Evolutionary conservation across 1,140 invertebrate species (phyloP).

Genomic region (Augochlora pura): DNA sequence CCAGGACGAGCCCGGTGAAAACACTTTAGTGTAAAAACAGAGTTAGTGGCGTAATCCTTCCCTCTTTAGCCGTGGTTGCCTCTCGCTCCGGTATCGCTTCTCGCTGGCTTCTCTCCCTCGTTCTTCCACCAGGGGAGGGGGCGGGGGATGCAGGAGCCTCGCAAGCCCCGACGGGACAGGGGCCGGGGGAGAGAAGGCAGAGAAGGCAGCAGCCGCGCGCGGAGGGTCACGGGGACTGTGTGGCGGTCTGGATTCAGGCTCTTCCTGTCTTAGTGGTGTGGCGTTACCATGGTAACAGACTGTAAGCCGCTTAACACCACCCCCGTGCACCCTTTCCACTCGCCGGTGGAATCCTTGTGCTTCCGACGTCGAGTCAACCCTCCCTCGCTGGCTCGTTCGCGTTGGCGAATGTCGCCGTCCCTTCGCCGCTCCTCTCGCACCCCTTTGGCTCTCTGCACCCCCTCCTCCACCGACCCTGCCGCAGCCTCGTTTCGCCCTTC

Average conservation of each 20-base stretch:
- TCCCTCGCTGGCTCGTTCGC: slow-evolving; percentile 29
- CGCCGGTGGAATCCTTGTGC: slow-evolving; percentile 54
- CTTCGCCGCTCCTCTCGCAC: not conserved
- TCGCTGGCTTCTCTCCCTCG: slow-evolving; percentile 32
- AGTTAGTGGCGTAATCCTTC: slow-evolving; percentile 68
- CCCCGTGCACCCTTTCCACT: slow-evolving; percentile 49
- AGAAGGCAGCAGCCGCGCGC: not conserved
- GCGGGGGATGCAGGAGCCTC: slow-evolving; percentile 33
- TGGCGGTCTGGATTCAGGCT: slow-evolving; percentile 59
- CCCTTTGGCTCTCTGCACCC: not conserved
- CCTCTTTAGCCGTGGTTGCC: slow-evolving; percentile 27
- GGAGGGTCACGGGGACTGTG: slow-evolving; percentile 56
- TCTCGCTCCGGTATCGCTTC: not conserved
- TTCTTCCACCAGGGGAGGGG: slow-evolving; percentile 35
- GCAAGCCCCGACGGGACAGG: not conserved
- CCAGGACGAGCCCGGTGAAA: slow-evolving; percentile 41
- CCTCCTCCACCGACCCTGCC: no score
- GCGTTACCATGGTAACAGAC: slow-evolving; percentile 76
- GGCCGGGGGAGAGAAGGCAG: not conserved
- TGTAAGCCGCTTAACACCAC: slow-evolving; percentile 76
- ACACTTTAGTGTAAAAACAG: slow-evolving; percentile 67
- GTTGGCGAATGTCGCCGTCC: slow-evolving; percentile 51
- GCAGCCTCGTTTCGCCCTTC: not conserved
- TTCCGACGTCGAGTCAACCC: slow-evolving; percentile 65
- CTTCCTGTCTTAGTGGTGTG: slow-evolving; percentile 72